Evolutionary conservation across 2,888 invertebrate genomes (phyloP).

Genomic region (Hedya salicella): DNA sequence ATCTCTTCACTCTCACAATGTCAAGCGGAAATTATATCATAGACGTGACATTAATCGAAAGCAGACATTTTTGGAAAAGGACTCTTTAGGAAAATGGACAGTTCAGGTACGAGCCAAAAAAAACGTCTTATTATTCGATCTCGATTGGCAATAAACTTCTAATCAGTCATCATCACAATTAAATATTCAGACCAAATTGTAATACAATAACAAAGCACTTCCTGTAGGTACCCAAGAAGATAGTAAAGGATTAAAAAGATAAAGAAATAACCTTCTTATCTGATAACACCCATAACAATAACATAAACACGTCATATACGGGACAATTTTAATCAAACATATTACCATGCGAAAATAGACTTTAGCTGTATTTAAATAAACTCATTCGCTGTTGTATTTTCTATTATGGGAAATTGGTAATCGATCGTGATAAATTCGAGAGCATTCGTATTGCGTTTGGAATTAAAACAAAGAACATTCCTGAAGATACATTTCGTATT

Average conservation of each 20-base stretch:
- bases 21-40: no score
- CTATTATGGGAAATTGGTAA: constrained; percentile 2
- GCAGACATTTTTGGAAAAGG: no score
- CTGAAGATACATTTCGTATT: neutral
- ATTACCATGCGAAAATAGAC: neutral
- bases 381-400: neutral
- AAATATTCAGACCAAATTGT: constrained; percentile 12
- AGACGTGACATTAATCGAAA: no score
- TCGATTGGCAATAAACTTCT: constrained; percentile 12
- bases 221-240: neutral
- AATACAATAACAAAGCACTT: constrained; percentile 19
- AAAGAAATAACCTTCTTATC: constrained; percentile 6
- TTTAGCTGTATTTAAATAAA: neutral
- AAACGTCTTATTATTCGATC: neutral
- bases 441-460: neutral
- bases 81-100: no score
- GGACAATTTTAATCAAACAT: neutral
- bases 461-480: constrained; percentile 12
- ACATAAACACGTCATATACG: constrained; percentile 31
- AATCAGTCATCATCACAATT: neutral
- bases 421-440: constrained; percentile 9
- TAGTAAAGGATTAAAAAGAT: constrained; percentile 13
- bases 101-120: no score
- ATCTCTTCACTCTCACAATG: no score
- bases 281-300: constrained; percentile 39